Base-by-base conservation (phyloP, 2,113 vertebrate genomes). In the Microcebus tavaratra region DNA sequence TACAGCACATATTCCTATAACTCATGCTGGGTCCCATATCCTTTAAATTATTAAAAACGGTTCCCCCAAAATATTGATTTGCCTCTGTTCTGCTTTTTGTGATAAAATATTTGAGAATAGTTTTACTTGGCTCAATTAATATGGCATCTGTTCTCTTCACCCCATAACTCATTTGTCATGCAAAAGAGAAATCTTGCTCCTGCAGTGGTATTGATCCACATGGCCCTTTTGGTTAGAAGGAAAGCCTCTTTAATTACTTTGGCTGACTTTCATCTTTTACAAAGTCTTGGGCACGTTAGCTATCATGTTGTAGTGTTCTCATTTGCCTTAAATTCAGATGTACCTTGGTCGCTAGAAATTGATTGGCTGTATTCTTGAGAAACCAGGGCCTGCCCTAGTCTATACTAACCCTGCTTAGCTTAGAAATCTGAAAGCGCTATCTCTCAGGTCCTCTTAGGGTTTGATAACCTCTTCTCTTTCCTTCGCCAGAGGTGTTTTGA, bases 401-500 rank as follows among this genome's bases (percentile, higher is more conserved):
- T 94, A 39, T 42, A 73, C 63, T 92, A 59, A 92, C 78, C 90
- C 97, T 86, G 72, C 50, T 89, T 80, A 84, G 96, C 98, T 97
- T 95, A 97, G 97, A 97, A 98, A 98, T 98, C 96, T 94, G 92
- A 82, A 96, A 82, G 91, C 97, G 83, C 96, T 95, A 98, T 98
- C 91, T 80, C 94, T 96, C 81, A 80, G 87, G 59, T 98, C 97
- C 97, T 97, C 98, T 92, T 57, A 97, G 97, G 97, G 96, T 97
- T 98, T 98, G 97, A 98, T 98, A 98, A 98, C 98, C 98, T 98
- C 98, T 98, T 98, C 95, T 75, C 96, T 98, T 98, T 94, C 91
- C 96, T 97, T 98, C 96, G 97, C 98, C 97, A 97, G 98, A 98
- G 98, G 99, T 99, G 97, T 97, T 99, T 98, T 99, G 99, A 99